Evolutionary conservation across 2,797 vertebrate genomes (phyloP), one percentile per base, ranked within the genome.

Genomic region (Dermochelys coriacea): DNA sequence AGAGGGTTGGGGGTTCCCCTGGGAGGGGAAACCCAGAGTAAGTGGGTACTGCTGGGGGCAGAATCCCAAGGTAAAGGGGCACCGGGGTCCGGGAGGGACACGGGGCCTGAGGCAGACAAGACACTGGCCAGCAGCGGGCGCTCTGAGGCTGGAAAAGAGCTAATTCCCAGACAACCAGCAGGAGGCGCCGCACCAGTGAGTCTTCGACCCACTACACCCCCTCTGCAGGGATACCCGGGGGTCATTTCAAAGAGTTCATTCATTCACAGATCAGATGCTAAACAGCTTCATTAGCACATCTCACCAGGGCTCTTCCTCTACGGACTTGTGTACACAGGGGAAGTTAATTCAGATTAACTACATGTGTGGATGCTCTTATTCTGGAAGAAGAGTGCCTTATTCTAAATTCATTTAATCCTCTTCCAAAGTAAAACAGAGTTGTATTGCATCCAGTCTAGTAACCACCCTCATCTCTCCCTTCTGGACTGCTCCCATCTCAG

Each of bases 401-500:
- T 68, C 15, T 64, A 34, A 64, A 16, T 64, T 64, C 7, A 64
- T 64, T 31, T 64, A n/a, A n/a, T 19, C 34, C 37, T 45, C 75
- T 78, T 78, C 45, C 75, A 50, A 31, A 78, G 75, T 45, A 50
- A 50, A 78, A 78, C 15, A 4, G 75, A 78, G 45, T 50, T 27
- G 25, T 27, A 75, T 45, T 75, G 71, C 25, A 14, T 47, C 23
- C 71, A 71, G 45, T 41, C 85, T 81, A 71, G 15, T 83, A 41
- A 37, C n/a, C 4, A 19, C 25, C 31, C 1, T 8, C 59, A n/a
- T 61, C 19, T 83, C 80, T 57, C 41, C 16, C 80, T 59, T 82
- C 25, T 31, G 15, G 50, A 4, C 23, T 75, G 64, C 52, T 47
- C 37, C 80, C 68, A 14, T 87, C 91, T 96, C 93, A 95, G 96